Base-by-base conservation (phyloP, 2,888 invertebrate genomes). In the Aphodius granarius region DNA sequence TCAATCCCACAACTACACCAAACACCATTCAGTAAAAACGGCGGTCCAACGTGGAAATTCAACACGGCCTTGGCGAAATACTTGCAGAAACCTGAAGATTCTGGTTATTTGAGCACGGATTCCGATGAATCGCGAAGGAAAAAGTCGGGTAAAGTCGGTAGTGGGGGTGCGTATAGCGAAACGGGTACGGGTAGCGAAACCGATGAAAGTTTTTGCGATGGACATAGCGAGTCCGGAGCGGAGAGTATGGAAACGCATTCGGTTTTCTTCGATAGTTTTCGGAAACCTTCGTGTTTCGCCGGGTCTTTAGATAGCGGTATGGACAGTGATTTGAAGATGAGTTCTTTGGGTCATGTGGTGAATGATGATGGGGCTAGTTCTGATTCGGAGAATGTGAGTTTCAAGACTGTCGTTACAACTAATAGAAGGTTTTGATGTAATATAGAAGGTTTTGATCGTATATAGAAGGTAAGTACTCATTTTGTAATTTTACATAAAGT, bases 201-300 rank as follows among this genome's bases (percentile, higher is more conserved):
- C 78, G 95, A 94, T 78, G 94, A 94, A 84, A 93, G 93, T n/a
- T 78, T 82, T 13, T 93, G 92, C 63, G 95, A 95, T 83, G 95
- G 93, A 6, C 91, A 94, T 78, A 95, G 95, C 87, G 95, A 95
- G 87, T 95, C 95, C 20, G 95, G 95, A 0, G 95, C 94, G 3
- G 95, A 95, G 85, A 95, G 95, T 87, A 89, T 95, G 22, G 95
- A 95, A 83, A 95, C 95, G 0, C 95, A 95, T 87, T 95, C 95
- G 3, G 95, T 95, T 64, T 94, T 95, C 84, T 95, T 95, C 82
- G 94, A 94, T 71, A 93, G 92, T 85, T 92, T 92, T 82, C 88
- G 92, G 77, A 92, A 91, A 79, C 77, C 78, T 0, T 65, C 66
- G 16, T 78, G 78, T 70, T 76, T 75, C 20, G 65, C 84, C 17